phyloP scores from a whole-genome alignment of 2,113 vertebrate species.

The Panthera uncia region DNA sequence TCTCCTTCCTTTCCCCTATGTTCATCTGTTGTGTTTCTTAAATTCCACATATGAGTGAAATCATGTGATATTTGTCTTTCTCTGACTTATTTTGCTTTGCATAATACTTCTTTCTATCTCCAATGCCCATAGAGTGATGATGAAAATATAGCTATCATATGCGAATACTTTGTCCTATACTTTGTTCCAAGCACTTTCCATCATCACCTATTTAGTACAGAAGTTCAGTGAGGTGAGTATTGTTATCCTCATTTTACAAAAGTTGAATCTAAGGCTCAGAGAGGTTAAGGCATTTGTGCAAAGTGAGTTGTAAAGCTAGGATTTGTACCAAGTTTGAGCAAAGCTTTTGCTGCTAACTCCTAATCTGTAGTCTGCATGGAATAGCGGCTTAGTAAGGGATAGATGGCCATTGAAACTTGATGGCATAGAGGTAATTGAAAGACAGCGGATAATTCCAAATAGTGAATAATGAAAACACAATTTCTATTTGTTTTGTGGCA shows the following conservation, averaged over 20 bases:
- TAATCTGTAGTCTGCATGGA: not conserved
- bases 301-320: not conserved
- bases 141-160: not conserved
- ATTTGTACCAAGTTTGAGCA: not conserved
- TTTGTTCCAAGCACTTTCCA: not conserved
- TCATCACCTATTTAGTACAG: not conserved
- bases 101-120: not conserved
- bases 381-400: not conserved
- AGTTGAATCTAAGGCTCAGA: not conserved
- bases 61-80: too few relatives aligned
- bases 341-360: not conserved
- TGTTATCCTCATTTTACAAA: not conserved
- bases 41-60: too few relatives aligned
- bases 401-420: not conserved
- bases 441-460: not conserved
- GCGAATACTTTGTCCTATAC: not conserved
- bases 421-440: not conserved
- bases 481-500: constrained; percentile 58
- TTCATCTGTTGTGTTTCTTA: too few relatives aligned
- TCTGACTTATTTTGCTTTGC: too few relatives aligned
- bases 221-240: not conserved
- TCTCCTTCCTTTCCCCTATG: too few relatives aligned
- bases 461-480: constrained; percentile 47
- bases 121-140: not conserved
- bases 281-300: not conserved